Conservation (phyloP, 2,888 invertebrate species). For the Drosophila greeni region DNA sequence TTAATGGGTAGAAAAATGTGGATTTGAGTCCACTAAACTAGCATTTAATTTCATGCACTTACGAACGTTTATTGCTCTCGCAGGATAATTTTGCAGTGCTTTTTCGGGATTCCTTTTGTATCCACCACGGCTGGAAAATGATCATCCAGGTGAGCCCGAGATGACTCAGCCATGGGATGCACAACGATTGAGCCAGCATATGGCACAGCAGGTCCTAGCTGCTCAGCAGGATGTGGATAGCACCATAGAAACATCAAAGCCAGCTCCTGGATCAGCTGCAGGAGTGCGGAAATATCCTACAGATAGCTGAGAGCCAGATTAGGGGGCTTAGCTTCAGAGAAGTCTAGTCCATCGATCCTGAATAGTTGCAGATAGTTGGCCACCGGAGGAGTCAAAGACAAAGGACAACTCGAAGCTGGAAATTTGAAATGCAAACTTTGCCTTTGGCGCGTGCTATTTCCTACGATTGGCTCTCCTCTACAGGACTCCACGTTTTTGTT, state of each 20-base stretch:
- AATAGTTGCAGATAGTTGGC: constrained; percentile 11
- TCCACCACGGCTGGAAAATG: constrained; percentile 7
- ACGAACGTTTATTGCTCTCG: constrained; percentile 54
- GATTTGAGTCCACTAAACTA: constrained; percentile 30
- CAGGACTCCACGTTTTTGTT: constrained; percentile 15
- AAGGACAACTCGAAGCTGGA: constrained; percentile 8
- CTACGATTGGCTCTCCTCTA: constrained; percentile 14
- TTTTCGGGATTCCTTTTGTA: neutral
- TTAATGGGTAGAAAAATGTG: constrained; percentile 19
- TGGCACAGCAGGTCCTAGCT: neutral
- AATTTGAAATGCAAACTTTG: constrained; percentile 39
- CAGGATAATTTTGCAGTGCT: constrained; percentile 54
- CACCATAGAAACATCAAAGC: neutral
- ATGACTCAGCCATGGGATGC: constrained; percentile 1
- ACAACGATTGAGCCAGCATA: neutral
- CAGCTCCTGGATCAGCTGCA: constrained; percentile 5
- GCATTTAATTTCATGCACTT: constrained; percentile 62
- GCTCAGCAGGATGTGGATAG: neutral
- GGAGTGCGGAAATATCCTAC: constrained; percentile 16
- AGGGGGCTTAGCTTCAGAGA: constrained; percentile 23
- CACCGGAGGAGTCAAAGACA: constrained; percentile 13
- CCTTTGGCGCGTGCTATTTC: constrained; percentile 17
- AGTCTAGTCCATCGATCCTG: constrained; percentile 14
- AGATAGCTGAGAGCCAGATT: constrained; percentile 24
- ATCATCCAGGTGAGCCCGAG: constrained; percentile 19